Evolutionary conservation across 2,113 vertebrate genomes (phyloP), one percentile per base, ranked within the genome.

Genomic region (Mesembrinibis cayennensis): DNA sequence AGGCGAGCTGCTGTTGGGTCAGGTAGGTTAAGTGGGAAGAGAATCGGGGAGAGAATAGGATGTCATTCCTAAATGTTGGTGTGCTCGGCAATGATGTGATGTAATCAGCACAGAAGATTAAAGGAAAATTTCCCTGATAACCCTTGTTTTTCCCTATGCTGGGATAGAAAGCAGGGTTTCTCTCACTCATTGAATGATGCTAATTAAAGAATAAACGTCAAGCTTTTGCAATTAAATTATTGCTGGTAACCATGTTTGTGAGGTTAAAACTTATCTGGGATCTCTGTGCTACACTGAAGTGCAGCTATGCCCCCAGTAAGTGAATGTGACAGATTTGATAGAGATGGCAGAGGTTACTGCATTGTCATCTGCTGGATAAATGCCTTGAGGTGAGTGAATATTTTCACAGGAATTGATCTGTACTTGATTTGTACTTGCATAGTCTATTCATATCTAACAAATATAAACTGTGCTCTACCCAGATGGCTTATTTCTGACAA

Each of bases 321-420:
- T 66, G 58, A 70, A 61, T 13, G 72, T 87, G 70, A 50, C 59
- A 63, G 49, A 63, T 77, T 44, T 42, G 2, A 34, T 20, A 49
- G 77, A 63, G 73, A 21, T 61, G 70, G 65, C 47, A 79, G 77
- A 71, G 52, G 53, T 53, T 72, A 15, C 65, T 82, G 19, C 44
- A 55, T 45, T 85, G 47, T 67, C 71, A 61, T 67, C 59, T 82
- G 52, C 38, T 84, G 38, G 12, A 18, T 66, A 85, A 81, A 62
- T 8, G 18, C 36, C 70, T 96, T 77, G 38, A 89, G 40, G 15
- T 87, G 63, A 65, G 13, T 36, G 59, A 69, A 7, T 89, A 34
- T 67, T 94, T 90, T 82, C 65, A 42, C 29, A 42, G 40, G 62
- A 77, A 71, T 84, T 87, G 50, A 62, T 50, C 85, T 90, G n/a